Base-by-base conservation (phyloP, 2,888 invertebrate genomes). In the Seira musarum region DNA sequence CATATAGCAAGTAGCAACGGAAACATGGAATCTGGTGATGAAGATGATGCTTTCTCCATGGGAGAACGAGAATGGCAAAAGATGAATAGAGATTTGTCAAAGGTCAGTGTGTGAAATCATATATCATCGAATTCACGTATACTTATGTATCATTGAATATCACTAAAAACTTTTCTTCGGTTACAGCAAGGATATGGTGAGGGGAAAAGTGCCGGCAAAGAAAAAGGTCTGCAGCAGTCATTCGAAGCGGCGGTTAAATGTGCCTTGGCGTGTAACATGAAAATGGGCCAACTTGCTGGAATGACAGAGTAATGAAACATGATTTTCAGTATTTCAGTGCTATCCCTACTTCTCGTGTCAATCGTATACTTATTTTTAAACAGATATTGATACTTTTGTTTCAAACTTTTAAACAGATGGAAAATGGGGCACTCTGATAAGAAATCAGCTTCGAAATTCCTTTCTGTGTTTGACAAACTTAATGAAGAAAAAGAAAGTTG, bases 1-100 rank as follows among this genome's bases (percentile, higher is more conserved):
- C n/a, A n/a, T n/a, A n/a, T n/a, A n/a, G n/a, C n/a, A n/a, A n/a
- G n/a, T n/a, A n/a, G n/a, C n/a, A n/a, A n/a, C 40, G 40, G 46
- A n/a, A 60, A 57, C 6, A 85, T 85, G 85, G 85, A 85, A 2
- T 83, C 85, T 21, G 76, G 81, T n/a, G 82, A 83, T 46, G 85
- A 85, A 17, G 82, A 84, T 15, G 68, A 74, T n/a, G 71, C 63
- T 15, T 71, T 80, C 19, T 60, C 66, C 2, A 81, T 81, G 70
- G 81, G 73, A 46, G 70, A 79, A 30, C 77, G 78, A 30, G 83
- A 85, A 25, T 82, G 81, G 66, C 73, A 82, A 19, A 84, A 82
- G 72, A 82, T 83, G 75, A 66, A 81, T 15, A 40, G 77, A 15
- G 64, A 72, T 65, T 49, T 85, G 0, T 74, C 63, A 17, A 85